Conservation (phyloP, 1,140 invertebrate species). For the Papilio polyxenes region DNA sequence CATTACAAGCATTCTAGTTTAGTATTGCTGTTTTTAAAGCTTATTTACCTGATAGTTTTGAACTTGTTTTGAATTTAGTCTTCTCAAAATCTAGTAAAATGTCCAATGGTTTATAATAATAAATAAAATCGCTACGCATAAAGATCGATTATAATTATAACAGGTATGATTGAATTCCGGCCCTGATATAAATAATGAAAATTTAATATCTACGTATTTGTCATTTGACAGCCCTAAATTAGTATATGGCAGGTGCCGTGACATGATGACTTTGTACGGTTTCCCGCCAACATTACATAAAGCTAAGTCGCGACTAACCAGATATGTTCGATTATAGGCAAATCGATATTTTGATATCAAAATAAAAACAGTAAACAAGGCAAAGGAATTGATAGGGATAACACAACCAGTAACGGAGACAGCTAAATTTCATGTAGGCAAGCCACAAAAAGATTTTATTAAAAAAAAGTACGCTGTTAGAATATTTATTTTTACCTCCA, state of each 20-base stretch:
- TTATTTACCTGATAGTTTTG: background rate
- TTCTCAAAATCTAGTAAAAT: background rate
- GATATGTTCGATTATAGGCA: conserved; percentile 20
- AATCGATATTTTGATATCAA: conserved; percentile 14
- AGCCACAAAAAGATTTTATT: too few species aligned
- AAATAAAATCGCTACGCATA: too few species aligned
- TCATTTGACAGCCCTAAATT: conserved; percentile 58
- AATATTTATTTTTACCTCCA: background rate
- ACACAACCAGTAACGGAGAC: background rate
- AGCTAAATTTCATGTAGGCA: too few species aligned
- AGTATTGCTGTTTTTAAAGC: background rate
- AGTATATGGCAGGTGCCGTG: conserved; percentile 34
- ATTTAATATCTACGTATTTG: background rate
- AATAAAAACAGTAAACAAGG: conserved; percentile 8
- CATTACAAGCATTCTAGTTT: background rate
- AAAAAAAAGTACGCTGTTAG: background rate
- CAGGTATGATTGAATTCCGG: too few species aligned
- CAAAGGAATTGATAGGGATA: background rate
- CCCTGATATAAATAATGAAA: too few species aligned
- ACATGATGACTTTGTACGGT: conserved; percentile 49
- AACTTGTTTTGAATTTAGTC: background rate
- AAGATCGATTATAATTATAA: background rate
- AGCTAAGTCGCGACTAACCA: conserved; percentile 30
- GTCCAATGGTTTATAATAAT: background rate
- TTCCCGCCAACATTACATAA: conserved; percentile 45